Evolutionary conservation across 2,888 invertebrate genomes (phyloP).

Genomic region (Drosophila mulleri): DNA sequence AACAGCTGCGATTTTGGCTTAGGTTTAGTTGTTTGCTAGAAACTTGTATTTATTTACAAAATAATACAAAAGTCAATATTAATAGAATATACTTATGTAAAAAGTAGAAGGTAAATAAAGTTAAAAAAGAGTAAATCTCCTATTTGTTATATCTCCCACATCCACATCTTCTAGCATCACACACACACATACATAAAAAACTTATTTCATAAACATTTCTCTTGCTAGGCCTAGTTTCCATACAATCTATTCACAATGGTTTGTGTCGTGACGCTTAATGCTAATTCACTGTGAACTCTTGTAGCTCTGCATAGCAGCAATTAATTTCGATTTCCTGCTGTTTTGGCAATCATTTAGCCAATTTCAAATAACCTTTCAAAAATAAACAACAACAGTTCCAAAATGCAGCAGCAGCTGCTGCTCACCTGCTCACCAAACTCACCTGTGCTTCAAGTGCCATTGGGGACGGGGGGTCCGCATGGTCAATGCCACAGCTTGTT

Average conservation of each 20-base stretch:
- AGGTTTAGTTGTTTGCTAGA: too few species aligned
- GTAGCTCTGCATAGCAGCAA: constrained; percentile 11
- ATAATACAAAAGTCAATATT: too few species aligned
- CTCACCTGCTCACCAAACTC: neutral
- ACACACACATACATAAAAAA: too few species aligned
- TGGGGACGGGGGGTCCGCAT: constrained; percentile 20
- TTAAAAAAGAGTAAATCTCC: too few species aligned
- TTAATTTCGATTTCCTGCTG: constrained; percentile 23
- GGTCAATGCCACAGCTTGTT: constrained; percentile 57
- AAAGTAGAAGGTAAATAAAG: too few species aligned
- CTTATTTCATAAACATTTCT: too few species aligned
- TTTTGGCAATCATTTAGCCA: constrained; percentile 50
- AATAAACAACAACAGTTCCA: constrained; percentile 11
- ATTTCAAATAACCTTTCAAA: constrained; percentile 48
- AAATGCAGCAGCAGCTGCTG: constrained; percentile 53
- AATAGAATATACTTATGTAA: too few species aligned
- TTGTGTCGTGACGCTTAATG: neutral
- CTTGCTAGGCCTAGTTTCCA: neutral
- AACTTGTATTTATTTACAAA: too few species aligned
- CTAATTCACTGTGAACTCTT: constrained; percentile 1
- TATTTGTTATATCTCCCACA: too few species aligned
- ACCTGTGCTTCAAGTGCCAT: constrained; percentile 37
- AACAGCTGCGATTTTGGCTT: constrained; percentile 18
- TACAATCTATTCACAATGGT: neutral
- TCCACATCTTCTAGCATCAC: too few species aligned